A percentile compares a stretch with the other conserved stretches of the same genome.
Evolutionary conservation across 2,113 vertebrate genomes (phyloP).

Genomic region (Phyllostomus discolor): DNA sequence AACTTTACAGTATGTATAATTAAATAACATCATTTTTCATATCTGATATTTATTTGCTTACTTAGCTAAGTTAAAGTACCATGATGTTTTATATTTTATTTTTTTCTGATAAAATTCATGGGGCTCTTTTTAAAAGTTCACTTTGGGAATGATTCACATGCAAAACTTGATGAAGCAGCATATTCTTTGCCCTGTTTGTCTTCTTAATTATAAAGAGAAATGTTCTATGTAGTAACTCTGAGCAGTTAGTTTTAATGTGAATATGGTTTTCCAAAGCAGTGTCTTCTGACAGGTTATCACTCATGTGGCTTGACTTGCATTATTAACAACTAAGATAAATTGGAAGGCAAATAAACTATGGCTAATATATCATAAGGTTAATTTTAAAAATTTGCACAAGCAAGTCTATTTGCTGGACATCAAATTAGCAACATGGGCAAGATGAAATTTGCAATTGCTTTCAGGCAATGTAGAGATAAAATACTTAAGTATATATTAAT

Average conservation of each 20-base stretch:
- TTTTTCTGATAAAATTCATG: neutral
- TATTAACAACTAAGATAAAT: conserved; percentile 48
- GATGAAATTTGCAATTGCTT: conserved; percentile 53
- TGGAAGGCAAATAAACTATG: neutral
- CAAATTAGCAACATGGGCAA: conserved; percentile 50
- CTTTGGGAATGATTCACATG: neutral
- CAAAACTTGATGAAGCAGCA: conserved; percentile 51
- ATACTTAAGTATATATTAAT: conserved; percentile 72
- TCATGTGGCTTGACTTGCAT: conserved; percentile 6
- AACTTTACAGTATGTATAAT: neutral
- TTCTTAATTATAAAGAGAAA: conserved; percentile 65
- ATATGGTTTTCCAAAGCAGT: conserved; percentile 3
- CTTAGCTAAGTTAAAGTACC: neutral
- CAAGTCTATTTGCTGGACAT: conserved; percentile 39
- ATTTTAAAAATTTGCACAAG: conserved; percentile 26
- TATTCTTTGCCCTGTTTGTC: conserved; percentile 41
- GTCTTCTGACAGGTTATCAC: conserved; percentile 52
- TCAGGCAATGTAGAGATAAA: conserved; percentile 59
- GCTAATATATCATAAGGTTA: conserved; percentile 8
- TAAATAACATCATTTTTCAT: neutral
- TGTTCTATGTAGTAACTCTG: conserved; percentile 15
- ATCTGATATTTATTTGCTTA: neutral
- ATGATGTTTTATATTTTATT: neutral
- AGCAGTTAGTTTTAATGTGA: conserved; percentile 31
- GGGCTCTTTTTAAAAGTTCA: conserved; percentile 1